Base-by-base conservation (phyloP, 2,797 vertebrate species). In the Mallotus villosus region DNA sequence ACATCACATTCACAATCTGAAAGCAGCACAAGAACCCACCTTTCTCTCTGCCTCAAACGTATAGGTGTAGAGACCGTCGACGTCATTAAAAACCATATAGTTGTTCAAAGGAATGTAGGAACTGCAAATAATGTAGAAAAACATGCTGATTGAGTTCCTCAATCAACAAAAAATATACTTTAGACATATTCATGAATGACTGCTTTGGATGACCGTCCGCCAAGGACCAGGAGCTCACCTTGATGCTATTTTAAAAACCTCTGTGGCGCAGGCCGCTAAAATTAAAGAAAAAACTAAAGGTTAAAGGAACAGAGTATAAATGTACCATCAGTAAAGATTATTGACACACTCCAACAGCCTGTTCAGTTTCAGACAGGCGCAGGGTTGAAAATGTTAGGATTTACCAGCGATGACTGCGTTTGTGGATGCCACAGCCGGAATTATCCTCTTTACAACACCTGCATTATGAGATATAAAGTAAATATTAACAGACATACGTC, bases 361-460 rank as follows among this genome's bases (percentile, higher is more conserved):
- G 29, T 67, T 27, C 12, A 17, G 19, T n/a, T 55, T 55, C 51
- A 55, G 51, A 4, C 16, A 51, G 49, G 49, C 17, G 49, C 17
- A n/a, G 16, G 19, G 51, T 55, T 55, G 4, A 55, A 17, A 55
- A 55, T 55, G 1, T 55, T 17, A n/a, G 37, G 25, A 77, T 90
- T 82, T 90, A 97, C 96, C 95, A 92, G 96, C 95, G 88, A 98
- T 97, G 59, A 95, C 95, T 81, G 96, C 96, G 86, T 98, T 98
- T 82, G 96, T 97, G 72, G 96, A 97, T 2, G 95, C 96, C 78
- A 98, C 95, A 76, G 95, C 97, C 72, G 96, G 95, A 86, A 97
- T 96, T 82, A 97, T 97, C 82, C 95, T 93, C 86, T 97, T 97
- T 24, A 98, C 91, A 70, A 97, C 96, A 24, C 96, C 96, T 98